A percentile compares a stretch with the other conserved stretches of the same genome.
These are phyloP conservation scores for Penaeus vannamei DNA, from an alignment of 1,140 invertebrate species.

Conservation along the genomic window DNA sequence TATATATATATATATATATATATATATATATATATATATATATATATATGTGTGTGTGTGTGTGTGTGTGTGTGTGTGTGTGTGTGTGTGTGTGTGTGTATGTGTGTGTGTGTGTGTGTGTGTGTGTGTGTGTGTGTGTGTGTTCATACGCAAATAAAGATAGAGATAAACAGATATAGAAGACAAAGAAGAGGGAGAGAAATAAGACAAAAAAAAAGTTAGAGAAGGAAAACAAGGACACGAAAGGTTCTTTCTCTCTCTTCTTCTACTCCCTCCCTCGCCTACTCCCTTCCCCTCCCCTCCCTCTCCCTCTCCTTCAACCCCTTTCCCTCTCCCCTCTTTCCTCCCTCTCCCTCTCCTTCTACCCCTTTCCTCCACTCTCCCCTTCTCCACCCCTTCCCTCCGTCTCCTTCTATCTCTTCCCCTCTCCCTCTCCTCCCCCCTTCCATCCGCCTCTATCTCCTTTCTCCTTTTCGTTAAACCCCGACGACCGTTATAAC, in stretches of 20 bases:
- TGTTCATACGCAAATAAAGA: too few species aligned
- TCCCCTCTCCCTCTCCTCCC: not conserved
- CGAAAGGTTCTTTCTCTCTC: not conserved
- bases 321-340: not conserved
- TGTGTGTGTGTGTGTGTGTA: too few species aligned
- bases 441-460: not conserved
- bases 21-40: too few species aligned
- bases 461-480: not conserved
- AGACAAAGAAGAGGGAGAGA: not conserved
- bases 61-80: too few species aligned
- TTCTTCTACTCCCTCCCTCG: not conserved
- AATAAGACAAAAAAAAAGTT: not conserved
- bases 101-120: too few species aligned
- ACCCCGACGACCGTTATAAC: too few species aligned
- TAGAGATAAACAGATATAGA: too few species aligned
- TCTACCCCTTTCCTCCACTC: too few species aligned
- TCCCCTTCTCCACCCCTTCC: not conserved
- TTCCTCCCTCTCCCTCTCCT: not conserved
- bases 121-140: too few species aligned
- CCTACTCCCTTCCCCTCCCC: not conserved
- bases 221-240: not conserved
- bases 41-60: too few species aligned
- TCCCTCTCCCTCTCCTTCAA: not conserved
- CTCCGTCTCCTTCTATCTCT: not conserved
- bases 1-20: too few species aligned